Evolutionary conservation across 2,888 invertebrate genomes (phyloP).

Genomic region (Muschampia plurimacula): DNA sequence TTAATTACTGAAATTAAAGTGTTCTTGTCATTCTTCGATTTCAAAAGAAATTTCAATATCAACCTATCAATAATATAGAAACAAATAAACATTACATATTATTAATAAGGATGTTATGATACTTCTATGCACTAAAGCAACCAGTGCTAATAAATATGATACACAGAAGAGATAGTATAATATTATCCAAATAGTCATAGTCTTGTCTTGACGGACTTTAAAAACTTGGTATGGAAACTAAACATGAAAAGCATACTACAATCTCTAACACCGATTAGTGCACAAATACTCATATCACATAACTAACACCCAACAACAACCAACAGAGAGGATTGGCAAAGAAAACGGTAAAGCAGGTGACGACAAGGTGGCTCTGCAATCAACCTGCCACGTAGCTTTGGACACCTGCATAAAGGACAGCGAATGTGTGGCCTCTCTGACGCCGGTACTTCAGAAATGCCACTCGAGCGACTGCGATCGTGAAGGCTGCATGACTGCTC

Average conservation of each 20-base stretch:
- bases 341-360: constrained; percentile 84
- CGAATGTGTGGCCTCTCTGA: constrained; percentile 91
- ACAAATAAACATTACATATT: neutral
- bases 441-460: constrained; percentile 94
- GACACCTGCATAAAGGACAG: constrained; percentile 93
- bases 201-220: neutral
- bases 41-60: neutral
- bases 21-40: too few species aligned
- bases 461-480: constrained; percentile 90
- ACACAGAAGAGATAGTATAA: neutral
- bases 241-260: neutral
- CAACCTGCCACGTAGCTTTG: constrained; percentile 95
- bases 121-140: too few species aligned
- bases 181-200: neutral
- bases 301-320: constrained; percentile 51
- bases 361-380: constrained; percentile 88
- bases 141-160: neutral
- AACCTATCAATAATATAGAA: neutral
- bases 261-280: neutral
- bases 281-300: constrained; percentile 14
- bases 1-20: too few species aligned
- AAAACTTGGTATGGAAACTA: neutral
- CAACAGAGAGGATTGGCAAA: constrained; percentile 83
- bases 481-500: constrained; percentile 94
- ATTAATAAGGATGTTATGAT: too few species aligned